A percentile compares a stretch with the other conserved stretches of the same genome.
phyloP scores from a whole-genome alignment of 2,113 vertebrate genomes.

The Gadus chalcogrammus region DNA sequence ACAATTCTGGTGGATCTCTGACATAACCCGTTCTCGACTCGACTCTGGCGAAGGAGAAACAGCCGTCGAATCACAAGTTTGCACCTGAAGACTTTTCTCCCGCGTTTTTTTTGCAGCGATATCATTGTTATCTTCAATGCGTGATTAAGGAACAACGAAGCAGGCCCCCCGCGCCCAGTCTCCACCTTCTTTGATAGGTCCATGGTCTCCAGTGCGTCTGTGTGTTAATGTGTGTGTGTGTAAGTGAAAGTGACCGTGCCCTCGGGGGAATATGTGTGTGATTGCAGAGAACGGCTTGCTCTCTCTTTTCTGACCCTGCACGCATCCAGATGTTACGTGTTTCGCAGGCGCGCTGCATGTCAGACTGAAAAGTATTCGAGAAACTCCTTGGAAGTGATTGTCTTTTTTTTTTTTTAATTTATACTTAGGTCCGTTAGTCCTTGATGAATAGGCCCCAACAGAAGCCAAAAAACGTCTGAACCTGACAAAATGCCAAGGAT shows the following conservation, averaged over 20 bases:
- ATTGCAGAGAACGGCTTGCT: conserved; percentile 36
- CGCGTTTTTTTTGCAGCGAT: too few relatives aligned
- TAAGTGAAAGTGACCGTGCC: conserved; percentile 22
- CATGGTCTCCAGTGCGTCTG: background rate
- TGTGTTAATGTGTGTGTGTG: conserved; percentile 14
- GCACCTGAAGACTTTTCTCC: too few relatives aligned
- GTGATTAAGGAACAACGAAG: too few relatives aligned
- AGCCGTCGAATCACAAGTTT: too few relatives aligned
- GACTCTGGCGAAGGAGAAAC: too few relatives aligned
- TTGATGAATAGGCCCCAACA: too few relatives aligned
- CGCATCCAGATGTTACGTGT: conserved; percentile 72
- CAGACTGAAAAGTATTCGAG: background rate
- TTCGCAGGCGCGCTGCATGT: conserved; percentile 40
- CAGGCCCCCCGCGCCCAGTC: background rate
- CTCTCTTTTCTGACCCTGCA: conserved; percentile 21
- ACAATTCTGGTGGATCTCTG: too few relatives aligned
- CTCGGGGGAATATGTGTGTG: conserved; percentile 32
- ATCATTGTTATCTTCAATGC: too few relatives aligned
- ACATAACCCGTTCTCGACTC: too few relatives aligned
- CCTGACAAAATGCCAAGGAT: background rate
- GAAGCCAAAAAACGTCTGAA: background rate
- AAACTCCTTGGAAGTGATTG: too few relatives aligned
- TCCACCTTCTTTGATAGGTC: background rate
- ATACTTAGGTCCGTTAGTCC: too few relatives aligned
- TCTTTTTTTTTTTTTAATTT: too few relatives aligned